These are phyloP conservation scores for Drosophila nebulosa DNA, from an alignment of 1,140 invertebrate species.

Conservation along the genomic window DNA sequence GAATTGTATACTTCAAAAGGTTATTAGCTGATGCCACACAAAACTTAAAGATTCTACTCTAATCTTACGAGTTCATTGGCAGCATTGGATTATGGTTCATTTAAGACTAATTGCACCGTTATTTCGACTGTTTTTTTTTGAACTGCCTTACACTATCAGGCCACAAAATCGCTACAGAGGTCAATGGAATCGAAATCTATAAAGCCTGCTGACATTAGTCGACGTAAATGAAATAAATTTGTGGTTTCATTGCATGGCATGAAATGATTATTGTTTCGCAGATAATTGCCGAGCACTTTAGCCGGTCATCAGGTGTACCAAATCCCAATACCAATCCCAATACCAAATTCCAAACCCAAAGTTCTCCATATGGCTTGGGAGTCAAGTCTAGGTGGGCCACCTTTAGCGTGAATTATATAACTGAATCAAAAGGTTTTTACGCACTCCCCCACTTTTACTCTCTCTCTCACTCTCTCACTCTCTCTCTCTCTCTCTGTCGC, in stretches of 20 bases:
- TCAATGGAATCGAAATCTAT: neutral
- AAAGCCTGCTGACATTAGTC: neutral
- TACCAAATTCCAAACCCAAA: neutral
- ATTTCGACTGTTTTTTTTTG: neutral
- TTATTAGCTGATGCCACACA: too few species aligned
- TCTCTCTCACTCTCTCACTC: neutral
- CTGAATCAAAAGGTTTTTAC: slow-evolving; percentile 52
- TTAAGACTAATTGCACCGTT: neutral
- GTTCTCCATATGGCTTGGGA: neutral
- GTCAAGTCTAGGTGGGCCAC: neutral
- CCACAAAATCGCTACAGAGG: neutral
- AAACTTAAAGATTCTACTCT: too few species aligned
- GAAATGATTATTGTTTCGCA: neutral
- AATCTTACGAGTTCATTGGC: too few species aligned
- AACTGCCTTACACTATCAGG: neutral
- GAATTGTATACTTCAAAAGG: too few species aligned
- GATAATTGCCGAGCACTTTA: neutral
- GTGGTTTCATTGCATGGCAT: neutral
- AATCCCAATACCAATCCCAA: neutral
- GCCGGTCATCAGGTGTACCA: neutral
- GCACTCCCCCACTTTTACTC: slow-evolving; percentile 17
- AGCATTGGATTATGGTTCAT: too few species aligned
- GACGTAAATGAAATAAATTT: neutral
- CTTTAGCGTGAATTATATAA: slow-evolving; percentile 40
- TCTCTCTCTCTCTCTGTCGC: neutral